Evolutionary conservation across 2,113 vertebrate species (phyloP), one percentile per base, ranked within the genome.

Genomic region (Mirounga angustirostris): DNA sequence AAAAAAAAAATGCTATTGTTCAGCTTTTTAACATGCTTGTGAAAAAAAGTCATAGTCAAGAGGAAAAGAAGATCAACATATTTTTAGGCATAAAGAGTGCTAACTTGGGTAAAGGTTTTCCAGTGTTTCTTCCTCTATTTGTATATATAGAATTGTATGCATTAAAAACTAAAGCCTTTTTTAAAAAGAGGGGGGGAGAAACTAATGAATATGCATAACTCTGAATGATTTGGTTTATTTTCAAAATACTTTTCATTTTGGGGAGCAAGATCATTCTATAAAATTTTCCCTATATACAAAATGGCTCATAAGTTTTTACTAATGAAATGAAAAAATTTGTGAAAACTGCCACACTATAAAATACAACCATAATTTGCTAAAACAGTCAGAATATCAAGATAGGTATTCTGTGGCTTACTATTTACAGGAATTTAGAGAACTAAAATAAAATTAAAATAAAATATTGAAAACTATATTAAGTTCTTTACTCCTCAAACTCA

Each of bases 261-360:
- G 15, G 9, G 14, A 67, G 40, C 22, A 50, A 52, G 86, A 36
- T 82, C 40, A 87, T 61, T 92, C 89, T 73, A 59, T 65, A 95
- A 91, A 82, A 95, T 89, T 21, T 94, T 73, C 13, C 12, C 43
- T 67, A 65, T 36, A 86, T 33, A 65, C 18, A 94, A 21, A 80
- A 95, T 80, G 50, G 82, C 52, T 94, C 28, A 40, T 67, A 91
- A 78, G 63, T 95, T 95, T 95, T 96, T 95, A 89, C 22, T 76
- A 96, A 88, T 76, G 8, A 76, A 92, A 91, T 73, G 40, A 88
- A 94, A 81, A 85, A 93, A 91, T 40, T 87, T 87, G 92, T 22
- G 18, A 89, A 96, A 97, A 89, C 0, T 94, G 30, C 2, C 21
- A 67, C 28, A 89, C n/a, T 89, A 89, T 56, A 24, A 65, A 88